phyloP scores from a whole-genome alignment of 1,140 invertebrate genomes.

The Zaprionus ghesquierei region DNA sequence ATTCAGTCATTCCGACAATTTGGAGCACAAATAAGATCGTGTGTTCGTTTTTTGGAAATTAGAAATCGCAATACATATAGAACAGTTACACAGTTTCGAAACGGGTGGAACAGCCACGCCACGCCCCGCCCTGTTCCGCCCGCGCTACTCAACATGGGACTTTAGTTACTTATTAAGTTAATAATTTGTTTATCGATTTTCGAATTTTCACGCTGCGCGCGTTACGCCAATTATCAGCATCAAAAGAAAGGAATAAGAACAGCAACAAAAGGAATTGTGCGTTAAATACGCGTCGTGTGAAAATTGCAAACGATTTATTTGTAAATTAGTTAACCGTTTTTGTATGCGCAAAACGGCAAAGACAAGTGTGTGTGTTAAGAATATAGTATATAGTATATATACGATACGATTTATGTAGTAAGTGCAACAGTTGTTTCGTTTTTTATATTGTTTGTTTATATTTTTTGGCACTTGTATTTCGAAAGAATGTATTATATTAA shows the following conservation, averaged over 20 bases:
- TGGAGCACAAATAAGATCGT: constrained; percentile 48
- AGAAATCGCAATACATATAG: constrained; percentile 44
- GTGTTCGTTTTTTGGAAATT: constrained; percentile 74
- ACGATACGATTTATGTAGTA: constrained; percentile 10
- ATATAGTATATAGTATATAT: neutral
- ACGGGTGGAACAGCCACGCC: constrained; percentile 3
- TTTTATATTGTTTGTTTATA: constrained; percentile 62
- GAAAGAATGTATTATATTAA: constrained; percentile 73
- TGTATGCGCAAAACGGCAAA: constrained; percentile 40
- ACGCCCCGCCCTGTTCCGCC: constrained; percentile 15
- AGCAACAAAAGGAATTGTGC: constrained; percentile 26
- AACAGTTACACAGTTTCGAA: constrained; percentile 49
- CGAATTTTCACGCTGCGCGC: constrained; percentile 49
- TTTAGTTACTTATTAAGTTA: constrained; percentile 71
- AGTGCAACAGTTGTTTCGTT: constrained; percentile 39
- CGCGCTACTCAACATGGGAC: constrained; percentile 57
- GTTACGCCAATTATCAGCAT: constrained; percentile 47
- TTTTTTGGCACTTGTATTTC: constrained; percentile 55
- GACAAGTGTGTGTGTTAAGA: constrained; percentile 51
- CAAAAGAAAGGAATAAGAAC: constrained; percentile 1
- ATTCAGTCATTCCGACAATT: constrained; percentile 63
- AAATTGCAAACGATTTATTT: constrained; percentile 41
- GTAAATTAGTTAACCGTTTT: constrained; percentile 39
- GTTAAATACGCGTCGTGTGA: constrained; percentile 47
- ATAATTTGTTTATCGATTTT: constrained; percentile 20